Evolutionary conservation across 2,797 vertebrate species (phyloP).

Genomic region (Arctocebus calabarensis): DNA sequence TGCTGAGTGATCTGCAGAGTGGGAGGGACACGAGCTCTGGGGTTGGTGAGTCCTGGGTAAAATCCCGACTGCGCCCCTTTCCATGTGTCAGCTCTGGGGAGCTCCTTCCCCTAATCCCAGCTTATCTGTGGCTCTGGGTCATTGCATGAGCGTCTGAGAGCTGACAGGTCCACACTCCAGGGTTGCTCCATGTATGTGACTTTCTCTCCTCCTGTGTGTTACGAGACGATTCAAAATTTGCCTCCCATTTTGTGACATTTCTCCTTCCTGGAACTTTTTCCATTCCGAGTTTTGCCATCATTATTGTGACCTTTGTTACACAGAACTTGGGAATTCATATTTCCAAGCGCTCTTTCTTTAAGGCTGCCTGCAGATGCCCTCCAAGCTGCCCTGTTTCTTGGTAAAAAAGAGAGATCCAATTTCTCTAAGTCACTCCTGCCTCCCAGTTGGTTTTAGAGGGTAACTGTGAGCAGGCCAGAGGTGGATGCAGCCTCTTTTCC

Average conservation of each 20-base stretch:
- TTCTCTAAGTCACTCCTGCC: not conserved
- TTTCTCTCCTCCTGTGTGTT: not conserved
- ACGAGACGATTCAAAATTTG: not conserved
- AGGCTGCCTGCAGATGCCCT: not conserved
- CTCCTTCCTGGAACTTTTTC: not conserved
- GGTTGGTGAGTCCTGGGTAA: too few relatives aligned
- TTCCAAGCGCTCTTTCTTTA: not conserved
- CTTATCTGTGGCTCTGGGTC: not conserved
- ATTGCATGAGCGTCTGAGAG: not conserved
- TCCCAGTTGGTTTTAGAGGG: not conserved
- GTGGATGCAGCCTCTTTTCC: not conserved
- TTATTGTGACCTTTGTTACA: not conserved
- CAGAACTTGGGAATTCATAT: not conserved
- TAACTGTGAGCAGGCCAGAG: not conserved
- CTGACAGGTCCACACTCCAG: accelerated
- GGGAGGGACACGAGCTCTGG: not conserved
- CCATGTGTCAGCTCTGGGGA: too few relatives aligned
- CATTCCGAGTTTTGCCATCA: not conserved
- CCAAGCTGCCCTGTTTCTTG: not conserved
- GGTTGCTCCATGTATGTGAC: too few relatives aligned
- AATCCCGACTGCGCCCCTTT: not conserved
- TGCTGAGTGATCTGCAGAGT: accelerated
- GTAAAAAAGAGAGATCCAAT: not conserved
- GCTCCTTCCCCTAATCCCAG: not conserved
- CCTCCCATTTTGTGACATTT: not conserved